Conservation (phyloP, 2,888 invertebrate genomes). For the Cryptocephalus moraei region DNA sequence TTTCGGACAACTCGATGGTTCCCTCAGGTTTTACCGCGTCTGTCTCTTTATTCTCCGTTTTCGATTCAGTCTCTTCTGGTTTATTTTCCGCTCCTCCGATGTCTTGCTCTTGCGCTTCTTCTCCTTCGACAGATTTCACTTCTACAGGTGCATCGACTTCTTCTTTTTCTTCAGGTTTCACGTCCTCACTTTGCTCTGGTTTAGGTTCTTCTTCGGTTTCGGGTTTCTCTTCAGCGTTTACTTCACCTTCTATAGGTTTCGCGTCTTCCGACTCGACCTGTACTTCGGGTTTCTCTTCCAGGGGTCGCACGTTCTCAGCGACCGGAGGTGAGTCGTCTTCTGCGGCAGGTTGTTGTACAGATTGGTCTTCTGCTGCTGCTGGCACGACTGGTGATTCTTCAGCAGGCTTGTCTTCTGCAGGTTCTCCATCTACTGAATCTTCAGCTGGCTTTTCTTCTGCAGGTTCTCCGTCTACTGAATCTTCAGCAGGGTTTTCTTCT, state of each 20-base stretch:
- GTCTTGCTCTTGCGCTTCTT: neutral
- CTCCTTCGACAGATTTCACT: conserved; percentile 2
- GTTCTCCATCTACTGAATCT: neutral
- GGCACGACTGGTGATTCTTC: neutral
- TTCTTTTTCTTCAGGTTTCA: neutral
- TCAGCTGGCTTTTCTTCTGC: conserved; percentile 6
- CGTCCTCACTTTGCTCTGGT: neutral
- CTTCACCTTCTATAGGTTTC: no score
- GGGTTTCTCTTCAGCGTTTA: no score
- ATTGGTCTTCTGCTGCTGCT: neutral
- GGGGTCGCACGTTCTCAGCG: no score
- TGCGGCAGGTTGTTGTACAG: conserved; percentile 2
- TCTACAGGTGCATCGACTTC: neutral
- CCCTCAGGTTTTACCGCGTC: neutral
- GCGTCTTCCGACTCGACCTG: no score
- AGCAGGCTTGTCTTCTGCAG: neutral
- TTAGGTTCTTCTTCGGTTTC: neutral
- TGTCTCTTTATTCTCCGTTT: neutral
- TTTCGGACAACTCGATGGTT: neutral
- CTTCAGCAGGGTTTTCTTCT: conserved; percentile 1
- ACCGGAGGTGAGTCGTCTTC: neutral
- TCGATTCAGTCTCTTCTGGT: conserved; percentile 2
- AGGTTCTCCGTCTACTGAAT: neutral
- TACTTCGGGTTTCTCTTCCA: no score
- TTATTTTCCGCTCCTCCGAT: neutral